Percentiles rank a stretch among this genome's conserved stretches.
Evolutionary conservation across 37 sponge, comb jelly and placozoan genomes (phyloP).

Genomic region (Crambe crambe): DNA sequence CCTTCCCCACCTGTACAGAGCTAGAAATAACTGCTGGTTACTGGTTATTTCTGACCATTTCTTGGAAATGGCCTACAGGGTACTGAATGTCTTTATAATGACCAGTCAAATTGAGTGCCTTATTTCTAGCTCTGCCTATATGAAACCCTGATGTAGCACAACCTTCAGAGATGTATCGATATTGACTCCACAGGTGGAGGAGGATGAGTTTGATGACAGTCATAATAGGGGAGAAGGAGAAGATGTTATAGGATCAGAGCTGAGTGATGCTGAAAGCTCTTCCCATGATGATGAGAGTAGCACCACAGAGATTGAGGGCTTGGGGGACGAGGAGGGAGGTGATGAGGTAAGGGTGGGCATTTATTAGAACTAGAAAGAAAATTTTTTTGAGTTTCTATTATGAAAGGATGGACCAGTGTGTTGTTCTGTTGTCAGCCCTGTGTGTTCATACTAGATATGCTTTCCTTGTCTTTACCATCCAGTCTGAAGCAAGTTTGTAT

Average conservation of each 20-base stretch:
- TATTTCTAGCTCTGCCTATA: not conserved
- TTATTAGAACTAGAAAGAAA: not conserved
- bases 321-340: slow-evolving; percentile 30
- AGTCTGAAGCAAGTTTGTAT: not conserved
- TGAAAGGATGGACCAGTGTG: too few species aligned
- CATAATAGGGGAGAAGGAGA: not conserved
- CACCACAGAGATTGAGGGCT: slow-evolving; percentile 42
- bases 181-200: slow-evolving; percentile 53
- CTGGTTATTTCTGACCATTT: not conserved
- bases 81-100: not conserved
- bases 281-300: slow-evolving; percentile 33
- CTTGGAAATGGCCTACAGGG: not conserved
- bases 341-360: too few species aligned
- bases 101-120: not conserved
- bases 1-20: too few species aligned
- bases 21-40: too few species aligned
- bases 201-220: slow-evolving; percentile 68
- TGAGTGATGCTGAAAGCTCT: slow-evolving; percentile 28
- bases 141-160: not conserved
- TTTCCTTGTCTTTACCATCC: too few species aligned
- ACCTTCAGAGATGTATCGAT: too few species aligned
- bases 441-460: too few species aligned
- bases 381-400: not conserved
- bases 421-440: too few species aligned
- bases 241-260: slow-evolving; percentile 25